Evolutionary conservation across 2,888 invertebrate species (phyloP), one percentile per base, ranked within the genome.

Genomic region (Campoplex capitator): DNA sequence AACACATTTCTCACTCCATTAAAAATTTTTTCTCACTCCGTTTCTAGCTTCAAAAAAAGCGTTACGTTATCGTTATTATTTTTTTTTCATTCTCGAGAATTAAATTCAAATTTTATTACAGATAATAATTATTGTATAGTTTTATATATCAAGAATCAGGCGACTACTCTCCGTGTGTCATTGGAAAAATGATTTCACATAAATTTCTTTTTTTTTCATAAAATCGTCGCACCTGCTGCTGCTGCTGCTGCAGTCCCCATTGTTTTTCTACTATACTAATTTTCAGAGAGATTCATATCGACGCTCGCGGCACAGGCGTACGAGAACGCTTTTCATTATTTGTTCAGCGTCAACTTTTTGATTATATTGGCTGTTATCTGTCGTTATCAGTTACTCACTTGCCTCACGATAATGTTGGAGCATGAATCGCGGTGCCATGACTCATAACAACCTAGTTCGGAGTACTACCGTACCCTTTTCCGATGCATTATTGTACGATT

Each of bases 311-410:
- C 13, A 71, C 42, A 42, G 16, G 48, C 70, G 45, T 82, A 62
- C 68, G 67, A 38, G 75, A 23, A 42, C 6, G 9, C 42, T 42
- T 62, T 85, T 78, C 73, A 65, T 89, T 87, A 82, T 87, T 88
- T 84, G 84, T 88, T 81, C 86, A 75, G 81, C 89, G 85, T 89
- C 89, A 87, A 75, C 84, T 81, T 73, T 77, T 38, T 85, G 88
- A 89, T 91, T 88, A 80, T 87, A 90, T 89, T 86, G 58, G 84
- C 62, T 89, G 89, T 92, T 92, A 92, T 93, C 93, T 89, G 35
- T 71, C 67, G 70, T 93, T 93, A 94, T 93, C 93, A 92, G 91
- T 93, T 93, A 92, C 91, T 91, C 89, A 90, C 88, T 88, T 84
- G 75, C 75, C 54, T 54, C 84, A 62, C 82, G 54, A 83, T 68